Percentiles rank a stretch among this genome's conserved stretches.
These are phyloP conservation scores for Eurystomus glaucurus DNA, from an alignment of 2,797 vertebrate species.

Conservation along the genomic window DNA sequence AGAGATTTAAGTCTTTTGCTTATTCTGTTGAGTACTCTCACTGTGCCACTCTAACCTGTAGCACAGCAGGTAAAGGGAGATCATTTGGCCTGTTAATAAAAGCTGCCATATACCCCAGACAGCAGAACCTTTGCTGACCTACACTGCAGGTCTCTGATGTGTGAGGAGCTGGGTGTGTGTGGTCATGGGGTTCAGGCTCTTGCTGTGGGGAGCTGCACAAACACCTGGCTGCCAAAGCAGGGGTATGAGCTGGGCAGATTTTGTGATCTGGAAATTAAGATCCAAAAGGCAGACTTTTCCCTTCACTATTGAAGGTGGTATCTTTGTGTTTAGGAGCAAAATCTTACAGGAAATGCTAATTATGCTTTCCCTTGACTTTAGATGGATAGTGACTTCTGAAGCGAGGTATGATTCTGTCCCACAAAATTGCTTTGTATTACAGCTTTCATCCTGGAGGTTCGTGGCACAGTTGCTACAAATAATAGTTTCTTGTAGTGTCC, in stretches of 20 bases:
- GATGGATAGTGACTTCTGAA: neutral
- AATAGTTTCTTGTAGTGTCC: neutral
- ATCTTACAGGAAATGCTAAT: neutral
- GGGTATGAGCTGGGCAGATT: neutral
- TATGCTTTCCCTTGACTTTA: neutral
- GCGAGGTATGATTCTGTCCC: neutral
- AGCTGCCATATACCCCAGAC: neutral
- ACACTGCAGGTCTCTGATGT: neutral
- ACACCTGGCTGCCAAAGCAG: neutral
- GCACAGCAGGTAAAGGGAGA: neutral
- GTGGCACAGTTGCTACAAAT: neutral
- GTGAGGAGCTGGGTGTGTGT: neutral
- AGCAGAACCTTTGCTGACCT: neutral
- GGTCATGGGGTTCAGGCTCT: neutral
- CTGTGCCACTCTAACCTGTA: neutral
- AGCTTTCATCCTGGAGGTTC: neutral
- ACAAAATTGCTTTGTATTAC: neutral
- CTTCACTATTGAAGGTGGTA: neutral
- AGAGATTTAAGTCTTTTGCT: neutral
- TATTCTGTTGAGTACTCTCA: neutral
- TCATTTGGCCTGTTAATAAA: neutral
- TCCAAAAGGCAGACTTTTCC: neutral
- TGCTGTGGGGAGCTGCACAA: rapidly evolving
- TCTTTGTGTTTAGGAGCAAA: neutral
- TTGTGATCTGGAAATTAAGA: rapidly evolving